Evolutionary conservation across 2,797 vertebrate genomes (phyloP), one percentile per base, ranked within the genome.

Genomic region (Ceyx erithaca): DNA sequence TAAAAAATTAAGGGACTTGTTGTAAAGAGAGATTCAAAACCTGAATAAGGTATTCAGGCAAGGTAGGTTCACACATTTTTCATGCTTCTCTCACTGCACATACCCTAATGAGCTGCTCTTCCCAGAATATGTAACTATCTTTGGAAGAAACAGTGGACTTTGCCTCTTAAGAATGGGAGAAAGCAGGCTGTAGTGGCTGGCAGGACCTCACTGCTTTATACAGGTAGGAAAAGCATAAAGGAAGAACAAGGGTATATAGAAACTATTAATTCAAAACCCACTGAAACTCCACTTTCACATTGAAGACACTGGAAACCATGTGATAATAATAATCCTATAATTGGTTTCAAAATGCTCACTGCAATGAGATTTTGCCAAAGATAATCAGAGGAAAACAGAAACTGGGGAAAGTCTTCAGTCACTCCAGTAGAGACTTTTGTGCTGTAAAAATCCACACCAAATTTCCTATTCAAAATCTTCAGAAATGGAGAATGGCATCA

Each of bases 81-180:
- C 7, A 22, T 4, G 33, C 12, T 90, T 28, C 35, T 55, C 19
- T 67, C 0, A 0, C 35, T 85, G 37, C 14, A 45, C 9, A 6
- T 23, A 76, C 12, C 23, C 23, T 3, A 7, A 76, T 17, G 25
- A 72, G 13, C 17, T 59, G 31, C 23, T 79, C 40, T 83, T 88
- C 37, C 79, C 3, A 10, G 15, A 76, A 76, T 7, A 2, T 33
- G 19, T 26, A 54, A 81, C 1, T 43, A 35, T 30, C 12, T 89
- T 75, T 49, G 25, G 6, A 9, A 26, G 43, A 78, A 5, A 31
- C 5, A 4, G 1, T 25, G 23, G 19, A 62, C 31, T 11, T 66
- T 35, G 23, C 41, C n/a, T 54, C 40, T 59, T 76, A 52, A 46
- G 31, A 66, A 51, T 7, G 4, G 18, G 13, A 85, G 12, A 48